Evolutionary conservation across 2,888 invertebrate genomes (phyloP), one percentile per base, ranked within the genome.

Genomic region (Hesperia comma): DNA sequence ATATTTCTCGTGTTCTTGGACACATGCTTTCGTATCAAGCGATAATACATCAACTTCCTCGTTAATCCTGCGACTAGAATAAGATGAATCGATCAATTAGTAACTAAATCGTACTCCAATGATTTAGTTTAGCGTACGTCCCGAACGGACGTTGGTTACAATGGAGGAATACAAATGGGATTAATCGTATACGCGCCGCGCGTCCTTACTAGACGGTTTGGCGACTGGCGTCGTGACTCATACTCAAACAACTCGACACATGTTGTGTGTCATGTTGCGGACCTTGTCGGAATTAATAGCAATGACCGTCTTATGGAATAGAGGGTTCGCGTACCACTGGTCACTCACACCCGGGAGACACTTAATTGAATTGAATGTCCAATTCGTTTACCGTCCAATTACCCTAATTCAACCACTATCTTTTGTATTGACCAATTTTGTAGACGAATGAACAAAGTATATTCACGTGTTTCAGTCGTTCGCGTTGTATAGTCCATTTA

Each of bases 151-250:
- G 15, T 40, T 19, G 17, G 32, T 46, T 10, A 51, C 51, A 49
- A 49, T 51, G 49, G 19, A 19, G 21, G 66, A 66, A 66, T 66
- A 66, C 64, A 60, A 53, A 66, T 66, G 53, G 15, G 49, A 12
- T n/a, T 12, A 41, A 60, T 60, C 33, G 51, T 60, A 66, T 66
- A 53, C 58, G 51, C 58, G n/a, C 1, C 41, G 41, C 64, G 51
- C 37, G 57, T 57, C 51, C 51, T 33, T 10, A 26, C 40, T 33
- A 66, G 64, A 66, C 64, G 53, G 58, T 53, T 66, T 60, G 64
- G 64, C 64, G 64, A 60, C 58, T 41, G 53, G 64, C 58, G 33
- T 66, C 64, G 58, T 66, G 64, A 66, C 58, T 66, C 58, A 60
- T 32, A 12, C 64, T 43, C 26, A 43, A 43, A 19, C 54, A 40